These are phyloP conservation scores for Lamproptera curius DNA, from an alignment of 2,888 invertebrate genomes.

Conservation along the genomic window DNA sequence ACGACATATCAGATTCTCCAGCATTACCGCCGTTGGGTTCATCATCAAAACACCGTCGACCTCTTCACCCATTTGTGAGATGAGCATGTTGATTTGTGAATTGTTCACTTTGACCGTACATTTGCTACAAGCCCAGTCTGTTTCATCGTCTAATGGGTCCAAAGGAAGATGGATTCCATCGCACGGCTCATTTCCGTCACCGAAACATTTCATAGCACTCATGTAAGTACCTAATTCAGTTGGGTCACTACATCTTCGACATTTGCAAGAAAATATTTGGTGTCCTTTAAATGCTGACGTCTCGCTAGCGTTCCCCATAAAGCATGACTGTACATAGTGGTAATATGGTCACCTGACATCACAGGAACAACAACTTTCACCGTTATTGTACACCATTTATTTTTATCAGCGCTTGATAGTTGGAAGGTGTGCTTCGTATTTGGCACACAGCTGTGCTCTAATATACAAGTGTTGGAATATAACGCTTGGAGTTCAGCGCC, in stretches of 20 bases:
- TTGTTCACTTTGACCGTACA: slow-evolving; percentile 82
- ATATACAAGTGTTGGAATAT: slow-evolving; percentile 85
- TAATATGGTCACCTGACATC: slow-evolving; percentile 84
- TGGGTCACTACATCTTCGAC: slow-evolving; percentile 87
- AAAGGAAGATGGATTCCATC: slow-evolving; percentile 84
- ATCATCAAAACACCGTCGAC: slow-evolving; percentile 82
- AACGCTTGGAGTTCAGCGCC: slow-evolving; percentile 85
- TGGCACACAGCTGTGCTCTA: slow-evolving; percentile 90
- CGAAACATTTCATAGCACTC: slow-evolving; percentile 83
- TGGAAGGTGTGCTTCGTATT: slow-evolving; percentile 88
- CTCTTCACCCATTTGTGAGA: slow-evolving; percentile 86
- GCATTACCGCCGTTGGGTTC: slow-evolving; percentile 77
- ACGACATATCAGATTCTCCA: slow-evolving; percentile 82
- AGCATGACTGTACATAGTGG: slow-evolving; percentile 92
- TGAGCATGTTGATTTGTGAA: slow-evolving; percentile 81
- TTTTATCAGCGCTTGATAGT: slow-evolving; percentile 64
- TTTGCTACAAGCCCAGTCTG: slow-evolving; percentile 87
- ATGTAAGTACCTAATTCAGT: slow-evolving; percentile 88
- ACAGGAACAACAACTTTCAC: slow-evolving; percentile 83
- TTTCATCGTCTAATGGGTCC: slow-evolving; percentile 82
- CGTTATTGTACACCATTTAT: slow-evolving; percentile 80
- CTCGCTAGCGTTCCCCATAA: slow-evolving; percentile 92
- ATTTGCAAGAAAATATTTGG: slow-evolving; percentile 89
- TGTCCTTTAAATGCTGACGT: slow-evolving; percentile 85
- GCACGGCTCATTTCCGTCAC: slow-evolving; percentile 76